Percentiles rank a stretch among this genome's conserved stretches.
Evolutionary conservation across 2,113 vertebrate genomes (phyloP).

Genomic region (Theristicus caerulescens): DNA sequence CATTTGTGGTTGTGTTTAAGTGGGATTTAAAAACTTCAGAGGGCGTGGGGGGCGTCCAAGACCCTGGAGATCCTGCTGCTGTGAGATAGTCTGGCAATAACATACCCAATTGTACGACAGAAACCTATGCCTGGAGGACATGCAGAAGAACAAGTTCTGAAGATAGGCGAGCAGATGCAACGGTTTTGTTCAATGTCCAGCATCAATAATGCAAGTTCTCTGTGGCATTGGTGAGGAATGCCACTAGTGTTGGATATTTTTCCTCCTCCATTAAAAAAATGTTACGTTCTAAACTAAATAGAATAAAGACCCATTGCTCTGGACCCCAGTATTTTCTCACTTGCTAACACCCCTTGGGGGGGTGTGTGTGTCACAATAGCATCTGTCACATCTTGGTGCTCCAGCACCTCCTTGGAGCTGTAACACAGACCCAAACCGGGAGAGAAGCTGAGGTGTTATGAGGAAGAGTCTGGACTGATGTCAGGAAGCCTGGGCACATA

Average conservation of each 20-base stretch:
- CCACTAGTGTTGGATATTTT: not conserved
- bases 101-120: not conserved
- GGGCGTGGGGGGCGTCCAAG: not conserved
- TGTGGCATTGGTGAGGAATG: not conserved
- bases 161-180: rapidly evolving
- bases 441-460: not conserved
- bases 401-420: not conserved
- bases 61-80: not conserved
- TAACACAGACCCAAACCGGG: not conserved
- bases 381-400: not conserved
- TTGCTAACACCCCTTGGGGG: not conserved
- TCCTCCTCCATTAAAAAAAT: not conserved
- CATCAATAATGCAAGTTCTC: not conserved
- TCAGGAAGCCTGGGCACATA: not conserved
- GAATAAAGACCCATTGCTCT: not conserved
- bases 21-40: not conserved
- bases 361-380: rapidly evolving
- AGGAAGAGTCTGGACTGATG: not conserved
- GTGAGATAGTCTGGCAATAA: not conserved
- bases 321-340: not conserved
- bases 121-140: not conserved
- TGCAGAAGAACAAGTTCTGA: not conserved
- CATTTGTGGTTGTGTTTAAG: not conserved
- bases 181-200: not conserved
- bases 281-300: not conserved